Conservation (phyloP, 92 coral and sea anemone genomes). For the Palythoa caribaeorum region DNA sequence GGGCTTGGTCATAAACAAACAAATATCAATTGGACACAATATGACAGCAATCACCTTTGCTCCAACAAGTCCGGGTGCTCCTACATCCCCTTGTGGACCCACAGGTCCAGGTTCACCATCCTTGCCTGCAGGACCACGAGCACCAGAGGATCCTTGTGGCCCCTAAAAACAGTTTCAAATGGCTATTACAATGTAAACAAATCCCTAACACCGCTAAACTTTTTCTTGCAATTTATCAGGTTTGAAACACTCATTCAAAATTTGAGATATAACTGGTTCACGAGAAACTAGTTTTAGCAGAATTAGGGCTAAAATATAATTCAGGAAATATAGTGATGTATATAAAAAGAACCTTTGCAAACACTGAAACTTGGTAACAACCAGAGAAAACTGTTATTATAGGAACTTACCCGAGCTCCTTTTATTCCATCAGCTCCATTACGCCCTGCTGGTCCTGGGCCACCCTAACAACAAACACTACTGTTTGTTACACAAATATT, state of each 20-base stretch:
- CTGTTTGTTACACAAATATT: not conserved
- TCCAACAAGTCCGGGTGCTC: not conserved
- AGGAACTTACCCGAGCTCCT: not conserved
- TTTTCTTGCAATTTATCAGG: no score
- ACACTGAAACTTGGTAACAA: not conserved
- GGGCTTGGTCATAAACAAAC: no score
- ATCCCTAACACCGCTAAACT: not conserved
- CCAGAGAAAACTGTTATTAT: not conserved
- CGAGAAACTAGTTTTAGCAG: no score
- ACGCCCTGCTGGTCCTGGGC: not conserved
- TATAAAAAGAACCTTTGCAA: not conserved
- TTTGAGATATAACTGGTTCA: no score
- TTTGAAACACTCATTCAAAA: no score
- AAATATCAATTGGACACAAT: not conserved
- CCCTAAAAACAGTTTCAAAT: not conserved
- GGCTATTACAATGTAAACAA: not conserved
- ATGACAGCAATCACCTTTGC: not conserved
- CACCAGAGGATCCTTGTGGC: not conserved
- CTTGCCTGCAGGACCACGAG: not conserved
- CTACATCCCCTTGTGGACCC: not conserved
- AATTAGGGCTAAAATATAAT: no score
- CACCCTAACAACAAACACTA: not conserved
- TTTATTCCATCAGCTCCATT: not conserved
- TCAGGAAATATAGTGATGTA: not conserved
- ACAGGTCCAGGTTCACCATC: not conserved